phyloP scores from a whole-genome alignment of 2,888 invertebrate genomes.

The Thymelicus acteon region DNA sequence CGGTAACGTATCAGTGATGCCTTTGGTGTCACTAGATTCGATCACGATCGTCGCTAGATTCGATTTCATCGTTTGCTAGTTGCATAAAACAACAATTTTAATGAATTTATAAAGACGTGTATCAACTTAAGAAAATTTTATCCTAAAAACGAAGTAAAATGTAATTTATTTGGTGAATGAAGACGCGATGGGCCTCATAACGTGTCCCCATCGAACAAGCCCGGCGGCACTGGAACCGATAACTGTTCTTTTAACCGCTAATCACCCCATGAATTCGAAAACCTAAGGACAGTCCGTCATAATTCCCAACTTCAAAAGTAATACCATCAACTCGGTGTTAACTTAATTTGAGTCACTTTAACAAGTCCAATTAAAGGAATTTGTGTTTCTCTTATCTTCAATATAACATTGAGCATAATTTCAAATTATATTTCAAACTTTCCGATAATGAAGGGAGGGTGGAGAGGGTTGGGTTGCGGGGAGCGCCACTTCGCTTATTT shows the following conservation, averaged over 20 bases:
- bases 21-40: too few relatives aligned
- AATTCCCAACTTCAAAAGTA: conserved; percentile 83
- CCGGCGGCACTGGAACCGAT: conserved; percentile 64
- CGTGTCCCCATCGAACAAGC: conserved; percentile 63
- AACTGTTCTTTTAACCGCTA: conserved; percentile 73
- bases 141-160: conserved; percentile 16
- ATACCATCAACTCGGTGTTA: conserved; percentile 85
- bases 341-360: conserved; percentile 85
- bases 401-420: conserved; percentile 86
- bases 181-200: conserved; percentile 60
- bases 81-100: too few relatives aligned
- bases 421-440: conserved; percentile 86
- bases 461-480: conserved; percentile 57
- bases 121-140: too few relatives aligned
- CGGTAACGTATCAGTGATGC: too few relatives aligned
- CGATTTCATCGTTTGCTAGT: too few relatives aligned
- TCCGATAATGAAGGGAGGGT: conserved; percentile 84
- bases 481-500: conserved; percentile 82
- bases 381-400: conserved; percentile 86
- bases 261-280: conserved; percentile 69
- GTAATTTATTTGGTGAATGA: conserved; percentile 7
- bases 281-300: conserved; percentile 79
- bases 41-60: too few relatives aligned
- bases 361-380: conserved; percentile 86
- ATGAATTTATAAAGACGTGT: too few relatives aligned